A percentile compares a stretch with the other conserved stretches of the same genome.
These are phyloP conservation scores for Siderastrea radians DNA, from an alignment of 92 coral and sea anemone genomes.

Conservation along the genomic window DNA sequence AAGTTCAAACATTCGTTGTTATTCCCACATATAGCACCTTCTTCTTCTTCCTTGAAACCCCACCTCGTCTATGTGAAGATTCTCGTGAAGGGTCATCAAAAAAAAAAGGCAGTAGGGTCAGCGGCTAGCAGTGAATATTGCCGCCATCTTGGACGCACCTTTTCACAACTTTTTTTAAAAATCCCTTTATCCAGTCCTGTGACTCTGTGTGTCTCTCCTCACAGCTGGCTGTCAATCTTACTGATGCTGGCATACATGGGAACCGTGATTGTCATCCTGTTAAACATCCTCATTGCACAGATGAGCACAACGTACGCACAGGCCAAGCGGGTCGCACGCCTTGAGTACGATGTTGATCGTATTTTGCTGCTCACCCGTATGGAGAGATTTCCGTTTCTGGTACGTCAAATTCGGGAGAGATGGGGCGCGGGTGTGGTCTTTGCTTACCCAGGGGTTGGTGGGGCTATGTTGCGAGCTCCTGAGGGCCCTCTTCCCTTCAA, in stretches of 20 bases:
- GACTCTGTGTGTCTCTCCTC: neutral
- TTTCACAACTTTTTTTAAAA: neutral
- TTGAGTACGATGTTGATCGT: constrained; percentile 87
- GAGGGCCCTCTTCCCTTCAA: neutral
- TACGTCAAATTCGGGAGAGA: constrained; percentile 1
- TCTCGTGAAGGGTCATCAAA: too few relatives aligned
- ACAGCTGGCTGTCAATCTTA: constrained; percentile 80
- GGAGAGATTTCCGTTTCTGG: constrained; percentile 85
- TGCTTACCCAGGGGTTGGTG: neutral
- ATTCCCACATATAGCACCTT: too few relatives aligned
- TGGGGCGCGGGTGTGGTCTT: neutral
- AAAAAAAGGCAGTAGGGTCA: too few relatives aligned
- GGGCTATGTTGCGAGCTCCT: neutral
- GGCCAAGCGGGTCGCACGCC: constrained; percentile 81
- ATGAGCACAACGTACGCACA: constrained; percentile 82
- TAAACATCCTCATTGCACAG: constrained; percentile 91
- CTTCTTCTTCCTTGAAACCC: too few relatives aligned
- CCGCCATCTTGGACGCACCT: too few relatives aligned
- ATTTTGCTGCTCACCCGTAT: constrained; percentile 80
- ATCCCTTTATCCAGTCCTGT: neutral
- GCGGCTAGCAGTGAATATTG: too few relatives aligned
- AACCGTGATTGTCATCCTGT: constrained; percentile 79
- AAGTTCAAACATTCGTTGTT: too few relatives aligned
- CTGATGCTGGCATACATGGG: constrained; percentile 87
- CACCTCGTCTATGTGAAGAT: too few relatives aligned